Conservation (phyloP, 2,797 vertebrate genomes). For the Zenarchopterus dispar region DNA sequence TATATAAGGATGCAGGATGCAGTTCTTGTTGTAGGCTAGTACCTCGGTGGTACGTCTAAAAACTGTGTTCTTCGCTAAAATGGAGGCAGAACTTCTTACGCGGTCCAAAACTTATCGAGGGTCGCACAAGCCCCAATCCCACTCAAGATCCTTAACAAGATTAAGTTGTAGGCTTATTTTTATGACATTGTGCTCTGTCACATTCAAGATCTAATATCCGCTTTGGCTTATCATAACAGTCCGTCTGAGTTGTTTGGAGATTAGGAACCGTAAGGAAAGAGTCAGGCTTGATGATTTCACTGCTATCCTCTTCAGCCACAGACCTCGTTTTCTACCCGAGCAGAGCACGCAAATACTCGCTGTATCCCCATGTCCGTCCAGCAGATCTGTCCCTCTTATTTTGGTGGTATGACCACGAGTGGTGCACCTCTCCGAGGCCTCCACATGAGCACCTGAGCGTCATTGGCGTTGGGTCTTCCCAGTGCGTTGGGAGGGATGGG, state of each 20-base stretch:
- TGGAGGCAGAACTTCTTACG: conserved; percentile 62
- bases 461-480: conserved; percentile 97
- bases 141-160: conserved; percentile 29
- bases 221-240: conserved; percentile 46
- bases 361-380: conserved; percentile 77
- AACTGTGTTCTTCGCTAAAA: conserved; percentile 63
- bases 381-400: conserved; percentile 81
- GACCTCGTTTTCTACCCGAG: conserved; percentile 23
- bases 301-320: conserved; percentile 2
- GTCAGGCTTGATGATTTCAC: conserved; percentile 27
- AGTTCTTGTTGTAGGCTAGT: conserved; percentile 66
- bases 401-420: conserved; percentile 96
- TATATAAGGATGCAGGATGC: conserved; percentile 76
- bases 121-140: conserved; percentile 38
- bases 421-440: conserved; percentile 93
- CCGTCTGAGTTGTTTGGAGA: conserved; percentile 40
- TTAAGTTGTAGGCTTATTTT: conserved; percentile 32
- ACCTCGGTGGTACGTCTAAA: conserved; percentile 60
- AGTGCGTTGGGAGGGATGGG: conserved; percentile 96
- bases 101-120: conserved; percentile 40
- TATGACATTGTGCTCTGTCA: conserved; percentile 26
- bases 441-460: conserved; percentile 99
- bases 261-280: conserved; percentile 31
- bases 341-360: conserved; percentile 14
- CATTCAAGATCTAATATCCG: conserved; percentile 47